Evolutionary conservation across 2,113 vertebrate species (phyloP).

Genomic region (Dendropsophus ebraccatus): DNA sequence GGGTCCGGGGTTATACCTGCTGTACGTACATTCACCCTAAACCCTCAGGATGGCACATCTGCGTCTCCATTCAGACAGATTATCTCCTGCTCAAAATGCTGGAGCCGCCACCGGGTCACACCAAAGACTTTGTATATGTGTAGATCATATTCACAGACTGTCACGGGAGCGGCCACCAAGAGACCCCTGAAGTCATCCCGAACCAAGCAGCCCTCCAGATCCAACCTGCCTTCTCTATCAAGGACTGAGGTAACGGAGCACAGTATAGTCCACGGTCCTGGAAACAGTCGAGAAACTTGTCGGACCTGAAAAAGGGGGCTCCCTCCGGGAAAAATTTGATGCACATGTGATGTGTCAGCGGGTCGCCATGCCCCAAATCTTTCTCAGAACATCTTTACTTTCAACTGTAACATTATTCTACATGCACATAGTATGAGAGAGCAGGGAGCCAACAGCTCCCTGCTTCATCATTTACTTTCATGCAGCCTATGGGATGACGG

Average conservation of each 20-base stretch:
- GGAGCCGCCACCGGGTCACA: not conserved
- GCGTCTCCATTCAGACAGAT: not conserved
- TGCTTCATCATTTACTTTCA: too few species aligned
- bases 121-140: conserved; percentile 22
- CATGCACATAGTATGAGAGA: too few species aligned
- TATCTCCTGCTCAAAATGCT: not conserved
- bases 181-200: conserved; percentile 86
- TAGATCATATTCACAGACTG: conserved; percentile 71
- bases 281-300: too few species aligned
- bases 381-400: too few species aligned
- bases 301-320: too few species aligned
- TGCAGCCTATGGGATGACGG: too few species aligned
- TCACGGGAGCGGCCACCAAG: conserved; percentile 77
- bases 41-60: not conserved
- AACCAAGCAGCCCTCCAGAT: conserved; percentile 93
- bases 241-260: conserved; percentile 75
- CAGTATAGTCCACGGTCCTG: not conserved
- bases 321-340: too few species aligned
- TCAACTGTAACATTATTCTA: too few species aligned
- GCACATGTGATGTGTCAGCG: too few species aligned
- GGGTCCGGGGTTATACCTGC: not conserved
- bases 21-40: not conserved
- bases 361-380: too few species aligned
- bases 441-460: too few species aligned
- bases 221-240: conserved; percentile 80